A percentile compares a stretch with the other conserved stretches of the same genome.
These are phyloP conservation scores for Caenorhabditis angaria DNA, from an alignment of 2,888 invertebrate genomes.

Conservation along the genomic window DNA sequence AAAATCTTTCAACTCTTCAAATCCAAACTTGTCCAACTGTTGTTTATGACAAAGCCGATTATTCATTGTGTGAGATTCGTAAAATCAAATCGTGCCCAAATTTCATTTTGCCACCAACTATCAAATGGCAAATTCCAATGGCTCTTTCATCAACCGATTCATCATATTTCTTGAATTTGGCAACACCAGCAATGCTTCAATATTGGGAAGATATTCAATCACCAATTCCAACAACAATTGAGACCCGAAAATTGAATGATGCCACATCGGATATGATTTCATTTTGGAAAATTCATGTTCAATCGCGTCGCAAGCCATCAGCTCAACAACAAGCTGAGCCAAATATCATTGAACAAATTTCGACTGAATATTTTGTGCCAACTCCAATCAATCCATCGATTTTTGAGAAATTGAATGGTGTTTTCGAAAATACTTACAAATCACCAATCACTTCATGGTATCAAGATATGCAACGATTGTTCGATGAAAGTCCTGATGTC, in stretches of 20 bases:
- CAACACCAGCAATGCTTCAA: not conserved
- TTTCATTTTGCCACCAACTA: no score
- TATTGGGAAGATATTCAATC: not conserved
- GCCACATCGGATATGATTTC: conserved; percentile 2
- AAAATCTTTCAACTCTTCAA: conserved; percentile 12
- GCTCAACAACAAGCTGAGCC: not conserved
- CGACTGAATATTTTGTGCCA: not conserved
- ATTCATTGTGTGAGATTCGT: not conserved
- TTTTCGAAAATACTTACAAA: not conserved
- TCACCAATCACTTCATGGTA: not conserved
- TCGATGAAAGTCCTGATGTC: not conserved
- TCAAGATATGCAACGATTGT: not conserved
- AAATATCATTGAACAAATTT: not conserved
- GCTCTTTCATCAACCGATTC: not conserved
- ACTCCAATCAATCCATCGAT: conserved; percentile 3
- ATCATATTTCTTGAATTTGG: not conserved
- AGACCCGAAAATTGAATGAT: conserved; percentile 1
- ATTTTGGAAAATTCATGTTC: conserved; percentile 3
- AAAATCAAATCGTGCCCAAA: conserved; percentile 18
- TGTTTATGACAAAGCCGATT: not conserved
- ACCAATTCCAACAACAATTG: not conserved
- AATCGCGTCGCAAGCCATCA: not conserved
- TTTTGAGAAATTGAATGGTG: conserved; percentile 7
- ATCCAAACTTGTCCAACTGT: conserved; percentile 22
- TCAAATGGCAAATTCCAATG: not conserved